Evolutionary conservation across 2,888 invertebrate species (phyloP).

Genomic region (Dorcus parallelipipedus): DNA sequence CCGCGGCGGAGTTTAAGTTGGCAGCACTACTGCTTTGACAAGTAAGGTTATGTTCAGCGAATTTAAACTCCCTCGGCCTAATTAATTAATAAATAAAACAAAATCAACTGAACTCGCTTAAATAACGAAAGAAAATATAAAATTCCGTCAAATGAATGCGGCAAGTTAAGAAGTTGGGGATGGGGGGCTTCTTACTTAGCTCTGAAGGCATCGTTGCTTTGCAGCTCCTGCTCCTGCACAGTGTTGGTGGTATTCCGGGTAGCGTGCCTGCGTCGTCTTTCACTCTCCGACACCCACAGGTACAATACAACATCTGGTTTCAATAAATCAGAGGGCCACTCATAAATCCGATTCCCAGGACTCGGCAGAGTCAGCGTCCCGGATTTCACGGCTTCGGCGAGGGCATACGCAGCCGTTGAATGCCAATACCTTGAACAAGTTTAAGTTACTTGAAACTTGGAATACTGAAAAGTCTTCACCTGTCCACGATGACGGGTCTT

Average conservation of each 20-base stretch:
- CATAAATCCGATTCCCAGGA: slow-evolving; percentile 36
- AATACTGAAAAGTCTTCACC: slow-evolving; percentile 32
- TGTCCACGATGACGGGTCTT: slow-evolving; percentile 48
- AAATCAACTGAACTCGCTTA: too few relatives aligned
- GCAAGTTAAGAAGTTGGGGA: too few relatives aligned
- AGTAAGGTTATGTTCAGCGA: too few relatives aligned
- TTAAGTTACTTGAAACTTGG: not conserved
- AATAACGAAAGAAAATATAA: not conserved
- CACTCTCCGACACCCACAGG: slow-evolving; percentile 45
- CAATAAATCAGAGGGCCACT: slow-evolving; percentile 49
- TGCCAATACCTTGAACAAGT: slow-evolving; percentile 46
- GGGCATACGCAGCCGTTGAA: slow-evolving; percentile 49
- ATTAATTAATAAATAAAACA: too few relatives aligned
- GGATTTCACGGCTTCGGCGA: slow-evolving; percentile 42
- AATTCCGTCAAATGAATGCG: not conserved
- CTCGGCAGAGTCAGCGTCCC: slow-evolving; percentile 33
- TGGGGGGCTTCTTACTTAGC: slow-evolving; percentile 34
- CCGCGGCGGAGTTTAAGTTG: too few relatives aligned
- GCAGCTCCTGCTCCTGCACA: slow-evolving; percentile 39
- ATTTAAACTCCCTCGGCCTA: too few relatives aligned
- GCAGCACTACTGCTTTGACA: too few relatives aligned
- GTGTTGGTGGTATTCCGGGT: slow-evolving; percentile 34
- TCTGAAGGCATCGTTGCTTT: slow-evolving; percentile 34
- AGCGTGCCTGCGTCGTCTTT: slow-evolving; percentile 40
- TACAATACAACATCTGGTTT: slow-evolving; percentile 48